Base-by-base conservation (phyloP, 2,888 invertebrate genomes). In the Galerucella calmariensis region DNA sequence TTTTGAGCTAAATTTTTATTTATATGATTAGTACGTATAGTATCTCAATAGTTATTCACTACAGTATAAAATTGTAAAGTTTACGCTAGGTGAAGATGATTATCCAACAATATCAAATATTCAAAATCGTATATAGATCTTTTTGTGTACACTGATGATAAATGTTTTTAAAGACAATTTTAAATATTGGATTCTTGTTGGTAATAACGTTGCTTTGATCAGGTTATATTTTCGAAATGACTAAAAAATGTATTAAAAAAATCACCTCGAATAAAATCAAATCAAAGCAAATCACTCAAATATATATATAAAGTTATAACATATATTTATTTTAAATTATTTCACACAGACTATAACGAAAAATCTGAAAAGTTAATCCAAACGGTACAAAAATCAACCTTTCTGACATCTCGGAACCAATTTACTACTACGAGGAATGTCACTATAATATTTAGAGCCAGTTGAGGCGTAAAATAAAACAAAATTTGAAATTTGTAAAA, bases 1-100 rank as follows among this genome's bases (percentile, higher is more conserved):
- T 75, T 68, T 79, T 81, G 80, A 80, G 80, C 79, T 79, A 71
- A 44, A 68, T 48, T 72, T 59, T 70, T 77, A 41, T 41, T 41
- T 8, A 9, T 73, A 75, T 75, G 74, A 73, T 75, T 74, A 72
- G 51, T 74, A 77, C 71, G 67, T 73, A 61, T 41, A 72, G 70
- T 65, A 59, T 73, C 66, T 51, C 62, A 67, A 69, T 68, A 58
- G 66, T 67, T 59, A 65, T 72, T 62, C 68, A 72, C 59, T 69
- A 73, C 58, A 61, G 58, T 70, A 66, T 69, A 70, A 61, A 66
- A 69, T 74, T 67, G 63, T 63, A 70, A 75, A 53, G 27, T 44
- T 41, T 71, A 70, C 46, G 62, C 59, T 58, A 75, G 67, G 35
- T 6, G 35, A 35, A 35, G 35, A 35, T 35, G 35, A 5, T 35